Percentiles rank a stretch among this genome's conserved stretches.
Evolutionary conservation across 2,888 invertebrate species (phyloP).

Genomic region (Azorinus chamasolen): DNA sequence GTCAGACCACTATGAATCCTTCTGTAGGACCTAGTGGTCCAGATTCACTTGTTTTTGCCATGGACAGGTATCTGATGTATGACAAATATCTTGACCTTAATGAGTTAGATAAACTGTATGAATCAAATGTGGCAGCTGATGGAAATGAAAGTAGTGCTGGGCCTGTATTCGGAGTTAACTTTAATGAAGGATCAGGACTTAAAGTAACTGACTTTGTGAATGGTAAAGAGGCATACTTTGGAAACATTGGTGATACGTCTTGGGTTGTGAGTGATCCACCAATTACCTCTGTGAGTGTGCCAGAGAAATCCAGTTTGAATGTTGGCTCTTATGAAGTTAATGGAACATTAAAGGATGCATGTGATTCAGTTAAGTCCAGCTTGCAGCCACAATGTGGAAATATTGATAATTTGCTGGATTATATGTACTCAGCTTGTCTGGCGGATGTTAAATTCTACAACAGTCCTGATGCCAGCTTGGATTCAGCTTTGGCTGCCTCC

Average conservation of each 20-base stretch:
- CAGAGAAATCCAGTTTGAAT: constrained; percentile 15
- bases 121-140: constrained; percentile 8
- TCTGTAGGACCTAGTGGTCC: not conserved
- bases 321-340: constrained; percentile 15
- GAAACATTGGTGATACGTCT: constrained; percentile 3
- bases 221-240: constrained; percentile 15
- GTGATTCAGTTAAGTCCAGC: constrained; percentile 4
- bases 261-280: constrained; percentile 30
- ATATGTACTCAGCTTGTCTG: constrained; percentile 62
- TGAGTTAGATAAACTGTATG: constrained; percentile 8
- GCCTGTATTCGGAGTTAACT: constrained; percentile 34
- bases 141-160: not conserved
- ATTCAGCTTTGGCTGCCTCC: constrained; percentile 40
- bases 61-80: constrained; percentile 33
- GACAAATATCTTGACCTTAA: constrained; percentile 2
- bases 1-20: constrained; percentile 6
- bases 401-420: constrained; percentile 23
- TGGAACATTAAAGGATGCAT: constrained; percentile 7
- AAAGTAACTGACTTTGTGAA: constrained; percentile 12
- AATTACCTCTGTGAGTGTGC: constrained; percentile 11
- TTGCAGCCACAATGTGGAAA: constrained; percentile 26
- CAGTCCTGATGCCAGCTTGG: constrained; percentile 36
- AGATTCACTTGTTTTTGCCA: not conserved
- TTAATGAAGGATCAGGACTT: constrained; percentile 34
- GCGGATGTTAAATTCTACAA: constrained; percentile 61